phyloP scores from a whole-genome alignment of 1,140 invertebrate genomes.

The Ridgeia piscesae region DNA sequence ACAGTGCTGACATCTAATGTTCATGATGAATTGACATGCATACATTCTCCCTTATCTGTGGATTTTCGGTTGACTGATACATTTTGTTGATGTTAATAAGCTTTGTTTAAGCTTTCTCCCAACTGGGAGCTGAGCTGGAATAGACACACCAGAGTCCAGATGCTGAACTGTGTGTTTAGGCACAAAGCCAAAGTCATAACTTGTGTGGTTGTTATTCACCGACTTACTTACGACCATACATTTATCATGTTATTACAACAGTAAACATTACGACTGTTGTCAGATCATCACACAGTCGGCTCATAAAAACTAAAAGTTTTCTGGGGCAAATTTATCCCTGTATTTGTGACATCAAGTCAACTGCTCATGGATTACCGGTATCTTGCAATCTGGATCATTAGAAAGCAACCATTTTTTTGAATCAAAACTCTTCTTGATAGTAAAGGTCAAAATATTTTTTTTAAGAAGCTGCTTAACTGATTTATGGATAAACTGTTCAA shows the following conservation, averaged over 20 bases:
- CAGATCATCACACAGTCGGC: neutral
- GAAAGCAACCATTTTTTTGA: too few species aligned
- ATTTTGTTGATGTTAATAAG: neutral
- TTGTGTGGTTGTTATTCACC: neutral
- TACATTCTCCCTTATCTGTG: neutral
- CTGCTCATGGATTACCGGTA: too few species aligned
- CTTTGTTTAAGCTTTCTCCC: neutral
- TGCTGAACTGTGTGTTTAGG: neutral
- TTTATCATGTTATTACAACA: neutral
- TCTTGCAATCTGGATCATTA: too few species aligned
- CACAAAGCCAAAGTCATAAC: neutral
- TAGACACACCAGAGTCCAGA: neutral
- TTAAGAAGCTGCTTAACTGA: too few species aligned
- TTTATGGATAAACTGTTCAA: too few species aligned
- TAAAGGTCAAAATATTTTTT: neutral
- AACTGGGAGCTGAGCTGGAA: neutral
- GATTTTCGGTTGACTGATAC: neutral
- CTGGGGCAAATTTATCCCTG: too few species aligned
- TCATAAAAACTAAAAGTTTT: neutral
- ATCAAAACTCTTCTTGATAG: neutral
- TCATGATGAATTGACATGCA: conserved; percentile 36
- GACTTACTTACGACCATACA: neutral
- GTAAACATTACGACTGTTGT: neutral
- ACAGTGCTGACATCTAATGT: neutral
- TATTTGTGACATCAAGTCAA: too few species aligned